Base-by-base conservation (phyloP, 2,888 invertebrate genomes). In the Eristalinus aeneus region DNA sequence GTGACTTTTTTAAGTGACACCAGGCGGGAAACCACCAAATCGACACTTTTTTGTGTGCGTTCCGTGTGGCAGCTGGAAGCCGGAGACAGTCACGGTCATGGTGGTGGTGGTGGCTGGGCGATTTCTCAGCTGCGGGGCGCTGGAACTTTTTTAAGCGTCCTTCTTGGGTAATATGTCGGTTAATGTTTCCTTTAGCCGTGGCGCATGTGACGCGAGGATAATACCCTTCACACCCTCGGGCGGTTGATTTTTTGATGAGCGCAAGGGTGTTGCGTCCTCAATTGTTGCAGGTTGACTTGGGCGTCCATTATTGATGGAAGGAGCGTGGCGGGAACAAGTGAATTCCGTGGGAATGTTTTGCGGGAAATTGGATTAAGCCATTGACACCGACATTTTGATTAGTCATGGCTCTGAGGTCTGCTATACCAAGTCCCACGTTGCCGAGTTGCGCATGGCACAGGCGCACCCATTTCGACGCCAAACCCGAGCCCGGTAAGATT, bases 11-110 rank as follows among this genome's bases (percentile, higher is more conserved):
- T 82, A 77, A 65, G 64, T 69, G 77, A 36, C 82, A 67, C 61
- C 77, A 71, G 82, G 82, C 74, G 86, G 86, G 77, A 86, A 82
- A 86, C 86, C 86, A 86, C 82, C 86, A 71, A 86, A 46, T 86
- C 86, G 74, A 82, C 82, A 78, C 73, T 82, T 82, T 67, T 82
- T 74, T 69, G 11, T 63, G 23, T 3, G 5, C 46, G 16, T 12
- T n/a, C 16, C 46, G 22, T 2, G 31, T 56, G 32, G 31, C 71
- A 60, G 61, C 61, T 67, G 63, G 61, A 72, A 58, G 76, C 76
- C 60, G 71, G 27, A 58, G 74, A 58, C 10, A 56, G 79, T 77
- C 77, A 85, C 76, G 85, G 85, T n/a, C n/a, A n/a, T 76, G 68
- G 34, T 58, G 46, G 16, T 16, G 16, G 46, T 65, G 34, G 9